phyloP scores from a whole-genome alignment of 2,797 vertebrate genomes.

The Sus cebifrons region DNA sequence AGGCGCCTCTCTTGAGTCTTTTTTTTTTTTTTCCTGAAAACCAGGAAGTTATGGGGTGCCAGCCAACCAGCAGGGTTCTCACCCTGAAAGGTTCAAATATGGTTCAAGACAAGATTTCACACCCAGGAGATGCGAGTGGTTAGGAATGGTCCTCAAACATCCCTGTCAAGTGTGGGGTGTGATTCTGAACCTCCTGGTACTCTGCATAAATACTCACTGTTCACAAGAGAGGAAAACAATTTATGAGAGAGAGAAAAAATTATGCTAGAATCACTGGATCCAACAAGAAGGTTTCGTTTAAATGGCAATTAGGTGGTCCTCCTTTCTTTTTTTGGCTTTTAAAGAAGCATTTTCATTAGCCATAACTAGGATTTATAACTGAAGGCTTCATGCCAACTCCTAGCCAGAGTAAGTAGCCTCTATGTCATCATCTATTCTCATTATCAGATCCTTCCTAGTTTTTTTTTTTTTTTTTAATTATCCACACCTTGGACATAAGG shows the following conservation, averaged over 20 bases:
- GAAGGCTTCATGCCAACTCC: background rate
- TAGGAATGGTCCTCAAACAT: constrained; percentile 37
- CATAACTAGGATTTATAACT: background rate
- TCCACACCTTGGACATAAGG: background rate
- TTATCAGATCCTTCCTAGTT: background rate
- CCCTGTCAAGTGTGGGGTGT: constrained; percentile 39
- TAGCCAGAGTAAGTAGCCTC: background rate
- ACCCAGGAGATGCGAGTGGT: constrained; percentile 32
- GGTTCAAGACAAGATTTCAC: constrained; percentile 74
- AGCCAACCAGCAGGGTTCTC: constrained; percentile 72
- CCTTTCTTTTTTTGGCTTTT: background rate
- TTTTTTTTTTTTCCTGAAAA: constrained; percentile 76
- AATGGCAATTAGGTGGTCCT: background rate
- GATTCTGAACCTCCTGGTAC: constrained; percentile 7
- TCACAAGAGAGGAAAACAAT: constrained; percentile 50
- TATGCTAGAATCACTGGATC: background rate
- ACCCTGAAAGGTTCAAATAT: constrained; percentile 77
- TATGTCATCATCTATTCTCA: background rate
- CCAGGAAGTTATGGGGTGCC: constrained; percentile 75
- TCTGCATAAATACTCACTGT: background rate
- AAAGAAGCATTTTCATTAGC: background rate
- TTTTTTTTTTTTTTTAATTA: no score
- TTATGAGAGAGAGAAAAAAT: background rate
- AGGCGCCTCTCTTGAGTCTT: constrained; percentile 81
- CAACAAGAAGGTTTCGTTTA: constrained; percentile 14